Evolutionary conservation across 2,888 invertebrate genomes (phyloP), one percentile per base, ranked within the genome.

Genomic region (Meta bourneti): DNA sequence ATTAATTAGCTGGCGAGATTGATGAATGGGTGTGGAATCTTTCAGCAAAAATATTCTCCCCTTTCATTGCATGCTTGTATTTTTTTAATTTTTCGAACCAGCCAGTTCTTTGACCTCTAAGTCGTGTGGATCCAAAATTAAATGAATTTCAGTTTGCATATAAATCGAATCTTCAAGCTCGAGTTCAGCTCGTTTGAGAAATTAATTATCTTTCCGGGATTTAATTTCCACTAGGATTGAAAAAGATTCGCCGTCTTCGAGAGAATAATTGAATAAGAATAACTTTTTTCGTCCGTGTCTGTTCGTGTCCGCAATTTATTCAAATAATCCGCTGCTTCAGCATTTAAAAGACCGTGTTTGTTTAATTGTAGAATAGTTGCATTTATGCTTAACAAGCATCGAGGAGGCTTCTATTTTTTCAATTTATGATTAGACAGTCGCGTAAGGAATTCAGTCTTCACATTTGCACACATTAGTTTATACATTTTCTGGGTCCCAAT

Each of bases 1-100:
- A 88, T 81, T 88, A 81, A 88, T 88, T 80, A 74, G 80, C 49
- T 54, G 34, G 7, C 7, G 19, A 72, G 80, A 88, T 88, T 88
- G 71, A 88, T 88, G 80, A 74, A 74, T n/a, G 74, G 88, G 88
- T 81, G 88, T 52, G 54, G 70, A 81, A 61, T 74, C 54, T 85
- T 85, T 49, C 51, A 49, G 49, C 49, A 70, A 71, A 61, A 61
- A 61, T 61, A 70, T 70, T 70, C n/a, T 19, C 61, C 61, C 16
- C 11, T 61, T 61, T 61, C 13, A 16, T 61, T 61, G 61, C 13
- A 16, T 16, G 16, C 16, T 61, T 11, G 61, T 61, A 0, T 61
- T 61, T 61, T 61, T 61, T 61, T 61, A 61, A 5, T 16, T 61
- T 9, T 7, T 6, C 0, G 11, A 16, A 16, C 13, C 61, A 61